A percentile compares a stretch with the other conserved stretches of the same genome.
Conservation (phyloP, 2,113 vertebrate species). For the Macaca mulatta region DNA sequence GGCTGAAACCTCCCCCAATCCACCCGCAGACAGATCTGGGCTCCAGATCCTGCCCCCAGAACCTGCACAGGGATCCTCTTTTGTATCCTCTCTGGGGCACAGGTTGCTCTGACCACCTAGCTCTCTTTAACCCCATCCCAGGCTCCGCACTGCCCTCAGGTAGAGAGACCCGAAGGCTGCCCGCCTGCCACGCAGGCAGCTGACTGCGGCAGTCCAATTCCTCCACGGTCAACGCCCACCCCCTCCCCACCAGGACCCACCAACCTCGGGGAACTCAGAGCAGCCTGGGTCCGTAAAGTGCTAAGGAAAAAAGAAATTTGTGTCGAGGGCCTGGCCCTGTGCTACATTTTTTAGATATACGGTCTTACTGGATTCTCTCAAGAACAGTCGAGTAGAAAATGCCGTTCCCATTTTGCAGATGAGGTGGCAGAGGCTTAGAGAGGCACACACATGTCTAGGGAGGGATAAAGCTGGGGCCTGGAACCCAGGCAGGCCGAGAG, state of each 20-base stretch:
- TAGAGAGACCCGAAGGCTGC: background rate
- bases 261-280: rapidly evolving
- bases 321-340: rapidly evolving
- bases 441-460: background rate
- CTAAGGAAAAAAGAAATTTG: background rate
- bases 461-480: background rate
- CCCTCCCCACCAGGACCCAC: rapidly evolving
- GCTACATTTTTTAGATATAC: background rate
- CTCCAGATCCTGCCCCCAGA: rapidly evolving
- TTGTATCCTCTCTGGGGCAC: background rate
- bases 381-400: background rate
- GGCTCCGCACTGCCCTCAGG: background rate
- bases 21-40: background rate
- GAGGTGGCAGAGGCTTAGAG: background rate
- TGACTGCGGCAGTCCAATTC: background rate
- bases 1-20: background rate
- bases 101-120: background rate
- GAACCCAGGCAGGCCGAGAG: background rate
- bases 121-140: background rate
- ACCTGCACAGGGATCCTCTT: background rate
- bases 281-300: background rate
- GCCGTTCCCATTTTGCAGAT: background rate
- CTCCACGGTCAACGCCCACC: no score
- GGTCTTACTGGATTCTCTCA: background rate
- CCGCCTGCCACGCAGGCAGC: background rate